A percentile compares a stretch with the other conserved stretches of the same genome.
These are phyloP conservation scores for Phoenoteleia sp. DNA, from an alignment of 2,888 invertebrate genomes.

Conservation along the genomic window DNA sequence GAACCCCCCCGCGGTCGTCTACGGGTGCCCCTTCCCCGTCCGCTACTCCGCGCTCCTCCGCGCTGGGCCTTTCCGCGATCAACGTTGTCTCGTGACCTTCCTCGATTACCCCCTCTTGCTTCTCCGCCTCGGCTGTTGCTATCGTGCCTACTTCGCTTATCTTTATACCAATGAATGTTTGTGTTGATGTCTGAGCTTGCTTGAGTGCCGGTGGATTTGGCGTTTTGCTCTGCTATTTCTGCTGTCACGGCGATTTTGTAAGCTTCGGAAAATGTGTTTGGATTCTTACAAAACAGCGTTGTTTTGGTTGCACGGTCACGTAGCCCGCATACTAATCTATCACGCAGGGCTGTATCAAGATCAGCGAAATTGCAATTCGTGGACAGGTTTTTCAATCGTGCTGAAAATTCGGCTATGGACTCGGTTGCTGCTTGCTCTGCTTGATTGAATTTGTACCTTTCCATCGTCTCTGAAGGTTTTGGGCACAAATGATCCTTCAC, in stretches of 20 bases:
- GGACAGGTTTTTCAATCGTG: conserved; percentile 81
- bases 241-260: not conserved
- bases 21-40: too few species aligned
- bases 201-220: not conserved
- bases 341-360: not conserved
- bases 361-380: not conserved
- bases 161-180: too few species aligned
- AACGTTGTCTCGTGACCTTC: too few species aligned
- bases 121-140: too few species aligned
- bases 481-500: conserved; percentile 65
- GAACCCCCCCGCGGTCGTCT: too few species aligned
- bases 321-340: conserved; percentile 11
- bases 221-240: conserved; percentile 16
- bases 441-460: conserved; percentile 34
- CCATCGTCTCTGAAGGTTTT: conserved; percentile 57
- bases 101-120: too few species aligned
- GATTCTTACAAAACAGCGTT: not conserved
- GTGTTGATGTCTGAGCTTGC: too few species aligned
- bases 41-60: too few species aligned
- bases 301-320: conserved; percentile 2
- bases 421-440: conserved; percentile 11
- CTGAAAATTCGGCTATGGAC: conserved; percentile 27
- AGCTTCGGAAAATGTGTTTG: not conserved
- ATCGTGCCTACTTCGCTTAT: too few species aligned
- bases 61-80: too few species aligned